A percentile compares a stretch with the other conserved stretches of the same genome.
These are phyloP conservation scores for Limnephilus marmoratus DNA, from an alignment of 2,888 invertebrate species.

Conservation along the genomic window DNA sequence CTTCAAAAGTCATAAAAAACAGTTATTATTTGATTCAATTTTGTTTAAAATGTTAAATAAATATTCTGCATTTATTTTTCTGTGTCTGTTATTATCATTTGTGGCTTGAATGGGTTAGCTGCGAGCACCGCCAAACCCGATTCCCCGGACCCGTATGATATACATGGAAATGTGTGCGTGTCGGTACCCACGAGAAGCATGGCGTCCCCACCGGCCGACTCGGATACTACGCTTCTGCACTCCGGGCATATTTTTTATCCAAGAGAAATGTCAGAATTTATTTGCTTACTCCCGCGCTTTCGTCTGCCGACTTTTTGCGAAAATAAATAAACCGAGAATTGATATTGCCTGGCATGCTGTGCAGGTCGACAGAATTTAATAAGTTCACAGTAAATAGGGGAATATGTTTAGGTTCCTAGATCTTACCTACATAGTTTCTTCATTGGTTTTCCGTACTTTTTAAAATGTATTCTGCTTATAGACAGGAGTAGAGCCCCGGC, in stretches of 20 bases:
- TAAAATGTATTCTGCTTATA: neutral
- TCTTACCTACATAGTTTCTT: neutral
- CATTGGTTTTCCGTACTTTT: neutral
- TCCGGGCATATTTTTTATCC: neutral
- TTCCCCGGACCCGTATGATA: neutral
- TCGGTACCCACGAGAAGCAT: neutral
- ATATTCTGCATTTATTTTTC: too few relatives aligned
- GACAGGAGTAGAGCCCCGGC: too few relatives aligned
- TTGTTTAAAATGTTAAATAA: too few relatives aligned
- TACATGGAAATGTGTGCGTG: conserved; percentile 1
- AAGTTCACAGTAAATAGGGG: neutral
- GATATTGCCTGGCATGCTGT: neutral
- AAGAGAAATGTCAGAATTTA: neutral
- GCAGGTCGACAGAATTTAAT: neutral
- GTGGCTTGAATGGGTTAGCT: neutral
- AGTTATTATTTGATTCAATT: too few relatives aligned
- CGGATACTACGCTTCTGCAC: neutral
- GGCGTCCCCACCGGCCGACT: neutral
- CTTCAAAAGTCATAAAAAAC: too few relatives aligned
- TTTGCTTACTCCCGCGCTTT: neutral
- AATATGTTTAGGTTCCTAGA: neutral
- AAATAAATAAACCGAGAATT: neutral
- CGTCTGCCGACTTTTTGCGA: neutral
- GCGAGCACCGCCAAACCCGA: conserved; percentile 8
- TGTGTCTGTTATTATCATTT: too few relatives aligned